These are phyloP conservation scores for Arbacia lixula DNA, from an alignment of 53 echinoderm and acorn worm genomes.

Conservation along the genomic window DNA sequence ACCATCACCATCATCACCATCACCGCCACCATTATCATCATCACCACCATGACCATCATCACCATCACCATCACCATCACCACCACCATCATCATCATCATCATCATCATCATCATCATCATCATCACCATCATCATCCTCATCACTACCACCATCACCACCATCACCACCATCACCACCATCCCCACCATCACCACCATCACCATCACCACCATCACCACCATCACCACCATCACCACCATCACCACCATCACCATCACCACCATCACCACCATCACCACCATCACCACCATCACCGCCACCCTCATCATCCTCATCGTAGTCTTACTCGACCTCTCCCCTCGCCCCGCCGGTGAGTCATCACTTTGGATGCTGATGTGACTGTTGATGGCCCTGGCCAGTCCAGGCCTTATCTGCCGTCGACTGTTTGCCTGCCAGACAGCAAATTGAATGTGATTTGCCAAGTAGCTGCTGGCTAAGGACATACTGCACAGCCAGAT, in stretches of 20 bases:
- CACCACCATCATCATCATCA: neutral
- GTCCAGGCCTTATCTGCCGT: too few relatives aligned
- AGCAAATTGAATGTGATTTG: too few relatives aligned
- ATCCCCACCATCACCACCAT: neutral
- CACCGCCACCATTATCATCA: slow-evolving; percentile 1
- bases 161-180: neutral
- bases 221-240: neutral
- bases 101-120: neutral
- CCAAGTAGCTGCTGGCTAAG: too few relatives aligned
- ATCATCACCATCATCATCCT: neutral
- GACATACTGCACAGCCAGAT: too few relatives aligned
- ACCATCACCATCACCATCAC: neutral
- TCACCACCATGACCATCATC: neutral
- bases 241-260: neutral
- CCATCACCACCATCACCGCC: neutral
- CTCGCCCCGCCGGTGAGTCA: too few relatives aligned
- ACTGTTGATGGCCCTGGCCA: too few relatives aligned
- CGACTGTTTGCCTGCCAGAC: too few relatives aligned
- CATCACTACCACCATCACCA: too few relatives aligned
- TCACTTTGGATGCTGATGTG: too few relatives aligned
- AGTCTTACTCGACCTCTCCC: too few relatives aligned
- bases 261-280: neutral
- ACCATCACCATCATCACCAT: slow-evolving; percentile 4
- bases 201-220: neutral
- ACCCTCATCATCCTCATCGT: neutral